Evolutionary conservation across 30 jellyfish, hydroid and myxozoan genomes (phyloP).

Genomic region (Hydractinia echinata): DNA sequence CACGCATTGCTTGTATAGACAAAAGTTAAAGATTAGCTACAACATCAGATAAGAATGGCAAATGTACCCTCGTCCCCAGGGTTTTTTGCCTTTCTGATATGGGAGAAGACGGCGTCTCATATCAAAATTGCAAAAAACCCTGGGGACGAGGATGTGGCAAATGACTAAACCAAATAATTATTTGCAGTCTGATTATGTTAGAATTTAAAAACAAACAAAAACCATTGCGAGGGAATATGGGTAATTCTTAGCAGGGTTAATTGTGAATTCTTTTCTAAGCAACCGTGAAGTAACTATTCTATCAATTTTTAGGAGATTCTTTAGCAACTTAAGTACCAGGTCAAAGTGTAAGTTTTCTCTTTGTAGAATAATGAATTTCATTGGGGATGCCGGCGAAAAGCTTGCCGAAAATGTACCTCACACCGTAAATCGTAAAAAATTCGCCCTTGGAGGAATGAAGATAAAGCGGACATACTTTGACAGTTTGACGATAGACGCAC

Average conservation of each 20-base stretch:
- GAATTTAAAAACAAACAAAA: too few species aligned
- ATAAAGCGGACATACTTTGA: background rate
- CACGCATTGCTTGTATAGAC: too few species aligned
- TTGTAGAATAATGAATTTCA: background rate
- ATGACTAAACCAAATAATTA: too few species aligned
- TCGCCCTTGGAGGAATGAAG: background rate
- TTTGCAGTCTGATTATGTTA: too few species aligned
- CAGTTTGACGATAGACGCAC: background rate
- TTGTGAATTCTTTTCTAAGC: too few species aligned
- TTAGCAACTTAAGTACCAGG: too few species aligned
- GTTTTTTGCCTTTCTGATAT: background rate
- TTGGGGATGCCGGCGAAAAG: conserved; percentile 7
- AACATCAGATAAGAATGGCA: background rate
- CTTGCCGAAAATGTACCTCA: background rate
- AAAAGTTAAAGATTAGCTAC: too few species aligned
- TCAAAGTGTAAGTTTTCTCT: background rate
- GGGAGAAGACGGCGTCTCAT: background rate
- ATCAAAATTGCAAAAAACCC: background rate
- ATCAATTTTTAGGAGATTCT: too few species aligned
- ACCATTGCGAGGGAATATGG: too few species aligned
- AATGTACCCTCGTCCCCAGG: background rate
- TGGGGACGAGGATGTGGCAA: background rate
- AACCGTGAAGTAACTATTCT: too few species aligned
- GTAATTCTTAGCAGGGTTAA: too few species aligned
- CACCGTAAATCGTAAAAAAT: background rate